Percentiles rank a stretch among this genome's conserved stretches.
These are phyloP conservation scores for Nycticorax nycticorax DNA, from an alignment of 2,113 vertebrate species.

Conservation along the genomic window DNA sequence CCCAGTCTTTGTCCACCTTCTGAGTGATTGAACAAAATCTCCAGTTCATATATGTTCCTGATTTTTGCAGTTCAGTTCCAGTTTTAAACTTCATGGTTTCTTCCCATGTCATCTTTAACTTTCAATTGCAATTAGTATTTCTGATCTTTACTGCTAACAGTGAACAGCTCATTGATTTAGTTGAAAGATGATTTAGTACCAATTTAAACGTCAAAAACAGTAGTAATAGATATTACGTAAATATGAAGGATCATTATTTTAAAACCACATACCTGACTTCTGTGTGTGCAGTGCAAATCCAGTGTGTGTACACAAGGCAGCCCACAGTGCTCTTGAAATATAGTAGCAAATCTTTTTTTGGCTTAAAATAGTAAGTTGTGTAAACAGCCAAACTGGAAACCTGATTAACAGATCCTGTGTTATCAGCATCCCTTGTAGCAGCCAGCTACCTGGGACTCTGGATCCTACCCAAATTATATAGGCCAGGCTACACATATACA, in stretches of 20 bases:
- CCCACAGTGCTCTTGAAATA: neutral
- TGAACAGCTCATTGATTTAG: neutral
- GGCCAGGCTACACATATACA: neutral
- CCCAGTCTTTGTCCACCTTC: neutral
- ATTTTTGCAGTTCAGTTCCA: neutral
- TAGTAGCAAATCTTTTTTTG: neutral
- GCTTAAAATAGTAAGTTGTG: neutral
- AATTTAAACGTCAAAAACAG: neutral
- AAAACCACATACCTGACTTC: neutral
- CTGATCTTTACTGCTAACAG: neutral
- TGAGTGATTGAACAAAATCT: neutral
- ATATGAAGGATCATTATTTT: neutral
- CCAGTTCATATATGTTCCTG: neutral
- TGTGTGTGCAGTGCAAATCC: neutral
- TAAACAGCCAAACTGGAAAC: neutral
- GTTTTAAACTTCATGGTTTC: neutral
- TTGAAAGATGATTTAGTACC: neutral
- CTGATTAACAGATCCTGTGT: neutral
- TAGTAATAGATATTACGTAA: neutral
- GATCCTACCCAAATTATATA: neutral
- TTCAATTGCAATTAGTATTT: neutral
- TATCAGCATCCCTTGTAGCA: neutral
- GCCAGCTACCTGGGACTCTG: neutral
- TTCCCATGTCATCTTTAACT: neutral
- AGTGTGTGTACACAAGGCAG: neutral